A percentile compares a stretch with the other conserved stretches of the same genome.
Conservation (phyloP, 2,797 vertebrate genomes). For the Sebastes melanostomus region DNA sequence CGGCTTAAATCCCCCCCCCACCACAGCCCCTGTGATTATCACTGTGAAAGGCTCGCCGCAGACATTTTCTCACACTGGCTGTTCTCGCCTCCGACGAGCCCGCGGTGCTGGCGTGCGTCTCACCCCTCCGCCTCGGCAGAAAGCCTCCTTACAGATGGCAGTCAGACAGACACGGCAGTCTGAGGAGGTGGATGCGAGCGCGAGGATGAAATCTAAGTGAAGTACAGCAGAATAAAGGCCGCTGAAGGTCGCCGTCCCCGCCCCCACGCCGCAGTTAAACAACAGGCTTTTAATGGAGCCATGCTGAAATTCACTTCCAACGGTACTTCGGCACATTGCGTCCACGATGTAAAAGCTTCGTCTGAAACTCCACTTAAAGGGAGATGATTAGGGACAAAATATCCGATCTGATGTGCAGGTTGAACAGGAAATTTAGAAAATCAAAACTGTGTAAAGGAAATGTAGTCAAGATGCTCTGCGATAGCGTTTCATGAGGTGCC, state of each 20-base stretch:
- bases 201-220: slow-evolving; percentile 40
- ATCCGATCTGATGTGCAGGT: background rate
- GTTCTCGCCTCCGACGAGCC: slow-evolving; percentile 28
- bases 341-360: background rate
- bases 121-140: slow-evolving; percentile 39
- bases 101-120: slow-evolving; percentile 8
- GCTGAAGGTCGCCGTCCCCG: slow-evolving; percentile 51
- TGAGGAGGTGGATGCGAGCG: slow-evolving; percentile 57
- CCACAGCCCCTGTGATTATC: background rate
- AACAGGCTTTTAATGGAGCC: slow-evolving; percentile 45
- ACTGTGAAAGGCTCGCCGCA: background rate
- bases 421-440: background rate
- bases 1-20: background rate
- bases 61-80: slow-evolving; percentile 34
- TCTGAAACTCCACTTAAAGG: slow-evolving; percentile 7
- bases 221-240: slow-evolving; percentile 54
- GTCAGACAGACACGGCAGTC: slow-evolving; percentile 3
- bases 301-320: slow-evolving; percentile 16
- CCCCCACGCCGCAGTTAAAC: slow-evolving; percentile 52
- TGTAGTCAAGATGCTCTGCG: background rate
- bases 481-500: slow-evolving; percentile 42
- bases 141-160: slow-evolving; percentile 41
- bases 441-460: slow-evolving; percentile 1
- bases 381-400: background rate
- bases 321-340: background rate